Base-by-base conservation (phyloP, 2,888 invertebrate genomes). In the Entomobrya proxima region DNA sequence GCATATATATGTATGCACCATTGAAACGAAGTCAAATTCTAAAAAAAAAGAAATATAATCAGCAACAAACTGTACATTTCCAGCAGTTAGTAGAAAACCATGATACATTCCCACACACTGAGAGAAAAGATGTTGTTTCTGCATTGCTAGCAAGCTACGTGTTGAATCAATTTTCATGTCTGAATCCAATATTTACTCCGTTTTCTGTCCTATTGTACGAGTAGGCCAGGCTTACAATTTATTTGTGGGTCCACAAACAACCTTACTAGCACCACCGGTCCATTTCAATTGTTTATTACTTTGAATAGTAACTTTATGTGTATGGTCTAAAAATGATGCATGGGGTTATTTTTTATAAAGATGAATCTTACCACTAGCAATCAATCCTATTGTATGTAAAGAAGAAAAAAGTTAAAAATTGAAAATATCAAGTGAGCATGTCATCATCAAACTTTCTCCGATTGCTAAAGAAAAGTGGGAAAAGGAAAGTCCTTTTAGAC, bases 361-460 rank as follows among this genome's bases (percentile, higher is more conserved):
- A 55, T 11, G 13, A 55, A 18, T 5, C 24, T n/a, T 55, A 7
- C 40, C 40, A 9, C 50, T 18, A 18, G 21, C 50, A 52, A 52
- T 67, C 1, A 35, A 67, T n/a, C 2, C 67, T 64, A 32, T 24
- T 37, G 18, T 21, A 5, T 37, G 18, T 50, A 30, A n/a, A 52
- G 30, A 67, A 67, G 52, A 30, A 21, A 52, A 50, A 79, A 67
- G 79, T 67, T 13, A 52, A 52, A 52, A 52, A 52, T 15, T 67
- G 67, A 79, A 47, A 79, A 44, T 64, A n/a, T 77, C 61, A 44
- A 74, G 74, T 50, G 52, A n/a, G n/a, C n/a, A n/a, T n/a, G n/a
- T n/a, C n/a, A n/a, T n/a, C n/a, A n/a, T n/a, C n/a, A n/a, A n/a
- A n/a, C n/a, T n/a, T n/a, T n/a, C n/a, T n/a, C n/a, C n/a, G n/a